phyloP scores from a whole-genome alignment of 1,140 invertebrate species.

The Eriosoma lanigerum region DNA sequence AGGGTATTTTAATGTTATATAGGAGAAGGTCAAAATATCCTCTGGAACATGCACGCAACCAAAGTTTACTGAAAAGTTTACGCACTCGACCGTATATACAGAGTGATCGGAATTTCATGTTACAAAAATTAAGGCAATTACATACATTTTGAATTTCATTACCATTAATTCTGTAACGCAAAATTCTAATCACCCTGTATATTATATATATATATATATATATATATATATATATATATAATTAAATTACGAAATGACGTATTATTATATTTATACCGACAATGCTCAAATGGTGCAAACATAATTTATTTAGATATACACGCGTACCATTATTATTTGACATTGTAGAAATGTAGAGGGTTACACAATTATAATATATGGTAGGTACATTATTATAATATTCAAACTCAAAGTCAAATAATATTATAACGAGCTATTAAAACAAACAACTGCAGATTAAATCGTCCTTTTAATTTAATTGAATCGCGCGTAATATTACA shows the following conservation, averaged over 20 bases:
- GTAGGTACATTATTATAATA: neutral
- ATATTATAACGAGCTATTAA: too few relatives aligned
- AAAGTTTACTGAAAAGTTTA: slow-evolving; percentile 22
- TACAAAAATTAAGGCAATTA: too few relatives aligned
- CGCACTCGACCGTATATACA: neutral
- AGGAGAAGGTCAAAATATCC: slow-evolving; percentile 24
- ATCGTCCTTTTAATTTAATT: neutral
- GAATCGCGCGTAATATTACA: neutral
- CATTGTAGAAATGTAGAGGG: neutral
- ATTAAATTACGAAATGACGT: slow-evolving; percentile 33
- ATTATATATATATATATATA: too few relatives aligned
- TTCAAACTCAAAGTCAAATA: neutral
- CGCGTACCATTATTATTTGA: neutral
- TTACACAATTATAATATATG: neutral
- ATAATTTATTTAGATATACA: slow-evolving; percentile 1
- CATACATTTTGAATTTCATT: too few relatives aligned
- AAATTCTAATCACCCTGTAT: too few relatives aligned
- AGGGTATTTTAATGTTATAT: slow-evolving; percentile 28
- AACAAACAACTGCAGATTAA: neutral
- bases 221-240: too few relatives aligned
- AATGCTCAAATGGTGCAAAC: neutral
- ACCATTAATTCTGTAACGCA: too few relatives aligned
- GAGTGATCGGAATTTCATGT: too few relatives aligned
- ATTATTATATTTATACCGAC: neutral
- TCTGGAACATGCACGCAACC: slow-evolving; percentile 5